Percentiles rank a stretch among this genome's conserved stretches.
phyloP scores from a whole-genome alignment of 2,888 invertebrate genomes.

The Epirrhoe alternata region DNA sequence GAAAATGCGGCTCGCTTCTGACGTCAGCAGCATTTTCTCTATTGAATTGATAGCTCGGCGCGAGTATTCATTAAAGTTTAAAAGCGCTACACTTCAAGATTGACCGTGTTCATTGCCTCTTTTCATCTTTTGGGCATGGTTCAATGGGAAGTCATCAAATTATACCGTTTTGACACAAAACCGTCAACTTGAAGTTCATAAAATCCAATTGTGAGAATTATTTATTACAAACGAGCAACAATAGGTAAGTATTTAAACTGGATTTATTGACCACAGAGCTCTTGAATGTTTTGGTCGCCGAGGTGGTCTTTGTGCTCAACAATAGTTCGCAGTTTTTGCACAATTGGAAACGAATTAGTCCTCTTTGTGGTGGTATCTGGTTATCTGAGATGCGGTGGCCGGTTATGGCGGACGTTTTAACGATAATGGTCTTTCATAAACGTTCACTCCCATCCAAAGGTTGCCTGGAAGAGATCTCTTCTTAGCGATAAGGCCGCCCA shows the following conservation, averaged over 20 bases:
- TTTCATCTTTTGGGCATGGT: constrained; percentile 1
- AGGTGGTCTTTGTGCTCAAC: constrained; percentile 23
- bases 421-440: not conserved
- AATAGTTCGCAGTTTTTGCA: constrained; percentile 38
- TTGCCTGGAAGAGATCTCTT: too few relatives aligned
- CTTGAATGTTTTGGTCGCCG: constrained; percentile 14
- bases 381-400: not conserved
- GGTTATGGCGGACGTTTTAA: not conserved
- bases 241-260: constrained; percentile 38
- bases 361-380: constrained; percentile 50
- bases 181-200: constrained; percentile 20
- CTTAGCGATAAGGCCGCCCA: too few relatives aligned
- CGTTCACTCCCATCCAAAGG: too few relatives aligned
- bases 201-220: constrained; percentile 18
- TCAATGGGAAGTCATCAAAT: not conserved
- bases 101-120: not conserved
- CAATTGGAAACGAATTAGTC: constrained; percentile 70
- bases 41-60: too few relatives aligned
- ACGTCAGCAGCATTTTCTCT: too few relatives aligned
- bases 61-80: too few relatives aligned
- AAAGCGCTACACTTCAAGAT: too few relatives aligned
- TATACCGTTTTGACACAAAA: constrained; percentile 2
- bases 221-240: constrained; percentile 34
- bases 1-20: too few relatives aligned
- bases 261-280: constrained; percentile 26